Conservation (phyloP, 2,888 invertebrate genomes). For the Dicranocentrus wangi region DNA sequence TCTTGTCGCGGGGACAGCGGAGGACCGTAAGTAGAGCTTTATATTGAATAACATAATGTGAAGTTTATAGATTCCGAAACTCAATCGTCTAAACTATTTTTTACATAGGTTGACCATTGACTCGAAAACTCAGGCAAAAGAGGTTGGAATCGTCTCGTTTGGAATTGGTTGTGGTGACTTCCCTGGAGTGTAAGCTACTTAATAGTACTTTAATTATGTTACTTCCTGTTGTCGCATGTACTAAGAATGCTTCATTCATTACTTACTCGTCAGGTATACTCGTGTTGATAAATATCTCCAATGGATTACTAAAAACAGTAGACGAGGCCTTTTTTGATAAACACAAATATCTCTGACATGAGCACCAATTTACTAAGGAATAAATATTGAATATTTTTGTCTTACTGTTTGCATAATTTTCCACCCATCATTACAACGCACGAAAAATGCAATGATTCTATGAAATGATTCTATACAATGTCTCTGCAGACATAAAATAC, state of each 20-base stretch:
- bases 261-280: constrained; percentile 78
- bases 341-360: too few relatives aligned
- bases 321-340: neutral
- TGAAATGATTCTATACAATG: too few relatives aligned
- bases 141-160: constrained; percentile 57
- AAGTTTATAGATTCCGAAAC: neutral
- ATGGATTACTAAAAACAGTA: constrained; percentile 87
- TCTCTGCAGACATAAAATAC: too few relatives aligned
- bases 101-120: constrained; percentile 39
- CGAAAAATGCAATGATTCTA: too few relatives aligned
- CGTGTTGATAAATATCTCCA: constrained; percentile 87
- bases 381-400: too few relatives aligned
- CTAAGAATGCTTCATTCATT: too few relatives aligned
- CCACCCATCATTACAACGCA: too few relatives aligned
- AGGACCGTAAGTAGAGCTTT: constrained; percentile 15
- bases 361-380: too few relatives aligned
- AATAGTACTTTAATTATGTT: too few relatives aligned
- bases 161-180: constrained; percentile 39
- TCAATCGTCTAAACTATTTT: neutral
- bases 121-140: constrained; percentile 21
- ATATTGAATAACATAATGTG: constrained; percentile 2
- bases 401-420: too few relatives aligned
- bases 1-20: constrained; percentile 59
- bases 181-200: constrained; percentile 32
- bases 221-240: too few relatives aligned